Conservation (phyloP, 2,888 invertebrate genomes). For the Ramazzottius varieornatus region DNA sequence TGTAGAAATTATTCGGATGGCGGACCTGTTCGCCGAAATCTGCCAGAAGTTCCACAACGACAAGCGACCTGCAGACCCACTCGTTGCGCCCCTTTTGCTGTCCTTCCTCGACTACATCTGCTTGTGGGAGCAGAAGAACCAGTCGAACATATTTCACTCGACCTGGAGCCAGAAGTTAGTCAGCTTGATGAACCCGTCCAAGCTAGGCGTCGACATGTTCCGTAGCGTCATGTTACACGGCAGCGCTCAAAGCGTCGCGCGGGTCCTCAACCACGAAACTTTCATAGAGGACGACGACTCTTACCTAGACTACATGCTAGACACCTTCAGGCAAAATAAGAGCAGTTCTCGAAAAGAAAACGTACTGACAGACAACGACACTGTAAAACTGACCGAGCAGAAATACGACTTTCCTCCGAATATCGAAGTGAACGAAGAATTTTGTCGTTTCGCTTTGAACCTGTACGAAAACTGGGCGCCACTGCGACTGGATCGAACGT, state of each 20-base stretch:
- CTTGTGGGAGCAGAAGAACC: neutral
- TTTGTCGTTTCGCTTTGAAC: neutral
- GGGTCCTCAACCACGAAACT: neutral
- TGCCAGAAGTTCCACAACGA: too few relatives aligned
- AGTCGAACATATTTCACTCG: neutral
- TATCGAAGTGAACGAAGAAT: neutral
- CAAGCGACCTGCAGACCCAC: too few relatives aligned
- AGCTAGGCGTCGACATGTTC: neutral
- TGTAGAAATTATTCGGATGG: too few relatives aligned
- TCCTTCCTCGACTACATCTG: neutral
- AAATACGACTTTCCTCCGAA: too few relatives aligned
- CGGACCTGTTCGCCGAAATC: too few relatives aligned
- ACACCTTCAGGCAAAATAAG: neutral
- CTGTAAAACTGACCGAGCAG: neutral
- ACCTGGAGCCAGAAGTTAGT: neutral
- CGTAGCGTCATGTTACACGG: neutral
- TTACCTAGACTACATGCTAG: neutral
- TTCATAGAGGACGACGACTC: too few relatives aligned
- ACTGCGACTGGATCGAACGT: neutral
- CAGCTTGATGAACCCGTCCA: too few relatives aligned
- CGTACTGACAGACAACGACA: neutral
- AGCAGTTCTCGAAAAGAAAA: too few relatives aligned
- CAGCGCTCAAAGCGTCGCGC: neutral
- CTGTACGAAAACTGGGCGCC: neutral
- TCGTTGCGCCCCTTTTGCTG: neutral